Conservation (phyloP, 2,797 vertebrate genomes). For the Kryptolebias ocellatus region DNA sequence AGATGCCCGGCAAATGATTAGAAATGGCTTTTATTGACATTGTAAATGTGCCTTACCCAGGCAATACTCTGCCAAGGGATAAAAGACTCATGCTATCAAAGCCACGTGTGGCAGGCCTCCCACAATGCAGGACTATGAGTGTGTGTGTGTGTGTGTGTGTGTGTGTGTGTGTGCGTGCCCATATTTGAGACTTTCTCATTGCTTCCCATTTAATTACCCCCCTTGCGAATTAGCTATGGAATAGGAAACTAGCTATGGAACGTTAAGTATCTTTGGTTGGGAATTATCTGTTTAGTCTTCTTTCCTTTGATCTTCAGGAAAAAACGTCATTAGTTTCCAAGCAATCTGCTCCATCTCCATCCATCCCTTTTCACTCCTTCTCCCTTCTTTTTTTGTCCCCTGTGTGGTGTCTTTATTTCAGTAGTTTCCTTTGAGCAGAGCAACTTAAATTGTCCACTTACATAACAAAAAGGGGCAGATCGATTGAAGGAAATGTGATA, state of each 20-base stretch:
- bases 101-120: constrained; percentile 68
- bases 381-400: constrained; percentile 35
- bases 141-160: constrained; percentile 35
- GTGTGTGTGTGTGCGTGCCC: constrained; percentile 40
- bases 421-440: constrained; percentile 46
- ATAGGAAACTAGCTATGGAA: constrained; percentile 45
- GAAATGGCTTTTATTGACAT: constrained; percentile 82
- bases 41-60: constrained; percentile 80
- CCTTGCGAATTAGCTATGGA: constrained; percentile 68
- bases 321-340: constrained; percentile 69
- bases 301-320: constrained; percentile 70
- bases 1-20: constrained; percentile 76
- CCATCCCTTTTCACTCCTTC: constrained; percentile 36
- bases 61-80: constrained; percentile 70
- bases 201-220: constrained; percentile 76
- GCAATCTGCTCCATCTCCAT: constrained; percentile 50
- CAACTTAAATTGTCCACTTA: constrained; percentile 65
- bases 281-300: constrained; percentile 68
- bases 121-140: constrained; percentile 45
- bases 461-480: constrained; percentile 46
- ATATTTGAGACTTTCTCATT: constrained; percentile 59
- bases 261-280: constrained; percentile 65
- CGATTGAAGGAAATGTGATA: constrained; percentile 27
- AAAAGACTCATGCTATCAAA: constrained; percentile 72
- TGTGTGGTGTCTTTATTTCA: constrained; percentile 65